These are phyloP conservation scores for Engraulis encrasicolus DNA, from an alignment of 2,113 vertebrate species.

Conservation along the genomic window DNA sequence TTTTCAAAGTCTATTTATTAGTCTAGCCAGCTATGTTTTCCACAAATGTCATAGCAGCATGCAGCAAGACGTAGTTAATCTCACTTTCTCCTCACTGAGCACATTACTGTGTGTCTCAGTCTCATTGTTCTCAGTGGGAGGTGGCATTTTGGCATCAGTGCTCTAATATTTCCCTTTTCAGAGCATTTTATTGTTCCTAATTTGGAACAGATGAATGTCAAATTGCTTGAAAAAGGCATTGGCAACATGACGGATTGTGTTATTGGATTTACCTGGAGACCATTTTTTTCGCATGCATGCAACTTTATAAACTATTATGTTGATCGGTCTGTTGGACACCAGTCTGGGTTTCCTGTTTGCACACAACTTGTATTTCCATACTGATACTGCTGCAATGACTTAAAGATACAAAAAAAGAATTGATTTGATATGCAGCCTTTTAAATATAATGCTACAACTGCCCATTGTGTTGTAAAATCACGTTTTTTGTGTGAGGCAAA, in stretches of 20 bases:
- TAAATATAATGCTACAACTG: too few species aligned
- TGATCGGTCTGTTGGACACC: too few species aligned
- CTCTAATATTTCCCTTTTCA: slow-evolving; percentile 21
- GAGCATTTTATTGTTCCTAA: slow-evolving; percentile 32
- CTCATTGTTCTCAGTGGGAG: slow-evolving; percentile 27
- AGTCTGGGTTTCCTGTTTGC: too few species aligned
- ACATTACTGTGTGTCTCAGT: slow-evolving; percentile 23
- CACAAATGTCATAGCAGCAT: slow-evolving; percentile 15
- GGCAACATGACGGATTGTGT: background rate
- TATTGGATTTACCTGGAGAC: background rate
- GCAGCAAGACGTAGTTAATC: slow-evolving; percentile 2
- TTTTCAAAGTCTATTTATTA: background rate
- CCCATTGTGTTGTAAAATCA: too few species aligned
- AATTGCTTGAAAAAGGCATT: slow-evolving; percentile 23
- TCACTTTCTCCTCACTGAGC: slow-evolving; percentile 26
- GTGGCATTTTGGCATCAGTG: slow-evolving; percentile 29
- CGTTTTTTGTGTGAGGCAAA: too few species aligned
- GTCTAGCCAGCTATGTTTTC: background rate
- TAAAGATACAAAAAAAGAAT: too few species aligned
- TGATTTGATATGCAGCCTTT: too few species aligned
- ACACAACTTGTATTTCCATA: too few species aligned
- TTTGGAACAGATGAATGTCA: slow-evolving; percentile 33
- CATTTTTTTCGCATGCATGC: background rate
- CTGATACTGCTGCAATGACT: too few species aligned
- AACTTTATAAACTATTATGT: too few species aligned